Conservation (phyloP, 2,888 invertebrate genomes). For the Ormyrus labotus region DNA sequence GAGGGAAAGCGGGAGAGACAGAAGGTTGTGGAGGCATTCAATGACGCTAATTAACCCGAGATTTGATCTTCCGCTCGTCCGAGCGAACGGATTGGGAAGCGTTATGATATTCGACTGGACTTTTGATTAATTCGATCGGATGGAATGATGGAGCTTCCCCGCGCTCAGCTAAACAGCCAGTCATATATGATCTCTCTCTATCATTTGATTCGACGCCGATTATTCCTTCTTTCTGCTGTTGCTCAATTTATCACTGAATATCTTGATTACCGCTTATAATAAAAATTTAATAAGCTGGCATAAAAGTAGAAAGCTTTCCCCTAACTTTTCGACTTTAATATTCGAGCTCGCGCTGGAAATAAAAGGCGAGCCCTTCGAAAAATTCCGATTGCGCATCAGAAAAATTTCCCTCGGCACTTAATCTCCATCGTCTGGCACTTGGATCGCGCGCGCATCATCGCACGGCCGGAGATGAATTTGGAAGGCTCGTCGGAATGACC, state of each 20-base stretch:
- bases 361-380: too few relatives aligned
- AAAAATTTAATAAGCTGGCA: not conserved
- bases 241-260: constrained; percentile 6
- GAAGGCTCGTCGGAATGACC: constrained; percentile 24
- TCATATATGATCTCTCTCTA: not conserved
- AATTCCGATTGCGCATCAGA: not conserved
- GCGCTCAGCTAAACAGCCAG: not conserved
- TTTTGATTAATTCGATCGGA: constrained; percentile 55
- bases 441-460: constrained; percentile 24
- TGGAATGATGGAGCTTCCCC: constrained; percentile 43
- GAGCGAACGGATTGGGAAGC: constrained; percentile 60
- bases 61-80: constrained; percentile 66
- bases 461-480: constrained; percentile 37
- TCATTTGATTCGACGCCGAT: constrained; percentile 10
- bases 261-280: not conserved
- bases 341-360: too few relatives aligned
- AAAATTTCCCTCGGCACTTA: constrained; percentile 45
- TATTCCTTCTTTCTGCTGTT: constrained; percentile 6
- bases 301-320: not conserved
- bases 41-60: constrained; percentile 66
- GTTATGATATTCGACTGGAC: constrained; percentile 55
- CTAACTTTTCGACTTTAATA: too few relatives aligned
- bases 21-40: constrained; percentile 47
- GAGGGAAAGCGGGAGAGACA: constrained; percentile 15
- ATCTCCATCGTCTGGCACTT: constrained; percentile 9